Conservation (phyloP, 2,113 vertebrate genomes). For the Rattus norvegicus region GRCr8 NC_086025.1:48270001-48270500, state of each 20-base stretch:
- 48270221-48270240: not conserved
- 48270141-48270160: not conserved
- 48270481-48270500: not conserved
- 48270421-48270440: not conserved
- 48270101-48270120: not conserved
- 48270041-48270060: not conserved
- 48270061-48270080: not conserved
- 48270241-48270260: not conserved
- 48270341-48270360: not conserved
- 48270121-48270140: not conserved
- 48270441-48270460: not conserved
- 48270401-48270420: too few relatives aligned
- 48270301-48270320: not conserved
- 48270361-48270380: not conserved
- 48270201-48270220: not conserved
- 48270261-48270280: not conserved
- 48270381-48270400: not conserved
- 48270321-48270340: not conserved
- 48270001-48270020: slow-evolving; percentile 71
- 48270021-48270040: slow-evolving; percentile 61
- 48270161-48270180: slow-evolving; percentile 40
- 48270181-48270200: not conserved
- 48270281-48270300: not conserved
- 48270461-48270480: not conserved
- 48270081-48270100: slow-evolving; percentile 36